Evolutionary conservation across 2,113 vertebrate genomes (phyloP).

Genomic region (Progne subis): DNA sequence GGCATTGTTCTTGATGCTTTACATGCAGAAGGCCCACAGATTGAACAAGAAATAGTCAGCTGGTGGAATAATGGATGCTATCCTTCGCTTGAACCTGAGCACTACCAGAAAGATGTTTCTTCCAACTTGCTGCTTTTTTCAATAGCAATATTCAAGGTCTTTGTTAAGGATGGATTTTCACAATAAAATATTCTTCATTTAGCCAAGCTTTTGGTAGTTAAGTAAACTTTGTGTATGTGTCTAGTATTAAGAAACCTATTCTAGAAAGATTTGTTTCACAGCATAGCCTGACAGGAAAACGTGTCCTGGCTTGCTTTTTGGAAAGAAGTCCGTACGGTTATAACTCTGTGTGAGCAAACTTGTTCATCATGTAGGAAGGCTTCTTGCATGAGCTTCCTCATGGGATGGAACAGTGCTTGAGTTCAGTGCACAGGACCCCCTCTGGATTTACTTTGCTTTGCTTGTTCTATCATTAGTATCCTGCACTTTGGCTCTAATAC

Average conservation of each 20-base stretch:
- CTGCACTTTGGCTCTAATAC: not conserved
- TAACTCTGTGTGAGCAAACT: not conserved
- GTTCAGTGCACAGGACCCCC: not conserved
- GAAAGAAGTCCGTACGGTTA: not conserved
- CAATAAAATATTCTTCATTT: not conserved
- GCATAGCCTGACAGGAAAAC: not conserved
- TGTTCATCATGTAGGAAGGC: not conserved
- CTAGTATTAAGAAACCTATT: not conserved
- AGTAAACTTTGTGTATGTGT: not conserved
- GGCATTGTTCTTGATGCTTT: constrained; percentile 45
- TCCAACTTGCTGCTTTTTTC: not conserved
- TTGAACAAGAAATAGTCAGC: constrained; percentile 21
- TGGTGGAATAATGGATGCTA: constrained; percentile 36
- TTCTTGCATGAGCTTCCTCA: not conserved
- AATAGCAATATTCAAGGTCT: not conserved
- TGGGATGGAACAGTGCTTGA: not conserved
- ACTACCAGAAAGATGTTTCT: not conserved
- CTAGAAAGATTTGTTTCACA: not conserved
- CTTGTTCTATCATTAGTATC: not conserved
- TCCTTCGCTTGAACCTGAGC: not conserved
- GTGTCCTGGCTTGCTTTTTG: not conserved
- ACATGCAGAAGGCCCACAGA: constrained; percentile 42
- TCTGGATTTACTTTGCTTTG: not conserved
- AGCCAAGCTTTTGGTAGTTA: not conserved
- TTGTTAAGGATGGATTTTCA: not conserved